Base-by-base conservation (phyloP, 2,888 invertebrate species). In the Ferdinandea cuprea region DNA sequence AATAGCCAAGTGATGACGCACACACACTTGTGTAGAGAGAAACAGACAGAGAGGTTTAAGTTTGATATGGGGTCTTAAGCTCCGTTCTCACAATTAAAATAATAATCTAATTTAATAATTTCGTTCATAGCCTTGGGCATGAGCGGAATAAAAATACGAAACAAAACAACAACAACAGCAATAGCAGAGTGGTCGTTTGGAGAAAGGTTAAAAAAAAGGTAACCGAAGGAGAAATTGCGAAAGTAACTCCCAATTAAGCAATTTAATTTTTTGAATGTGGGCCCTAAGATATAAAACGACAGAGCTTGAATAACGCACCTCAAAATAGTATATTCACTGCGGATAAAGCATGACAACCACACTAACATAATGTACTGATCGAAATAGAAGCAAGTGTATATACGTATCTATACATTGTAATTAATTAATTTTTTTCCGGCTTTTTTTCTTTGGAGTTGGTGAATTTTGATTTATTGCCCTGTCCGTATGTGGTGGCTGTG, bases 101-200 rank as follows among this genome's bases (percentile, higher is more conserved):
- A 74, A 79, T 73, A 68, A 68, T 73, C 66, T 68, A 66, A 59
- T 68, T 73, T 65, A 65, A 65, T 65, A 73, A 30, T 74, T 66
- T 66, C 8, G 56, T 48, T 28, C 19, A 37, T 56, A 74, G 25
- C 73, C 65, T 19, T 40, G 11, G 32, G 65, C 19, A 13, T 19
- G 25, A 30, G 13, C 15, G 13, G 17, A 8, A 6, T 4, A 50
- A 21, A 58, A 15, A 19, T 21, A 21, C 25, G 35, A 25, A 37
- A 8, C 5, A 46, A 21, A 0, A 25, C 11, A 17, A 28, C 7
- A 30, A 30, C 7, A 15, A 19, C 17, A 9, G 5, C 32, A n/a
- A 0, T 6, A 17, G 6, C 30, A 15, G n/a, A 1, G 13, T 4
- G 32, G 2, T 5, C 15, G 13, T 9, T 19, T 59, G 17, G 42